Conservation (phyloP, 35 echinoderm and acorn worm species). For the Lytechinus variegatus region DNA sequence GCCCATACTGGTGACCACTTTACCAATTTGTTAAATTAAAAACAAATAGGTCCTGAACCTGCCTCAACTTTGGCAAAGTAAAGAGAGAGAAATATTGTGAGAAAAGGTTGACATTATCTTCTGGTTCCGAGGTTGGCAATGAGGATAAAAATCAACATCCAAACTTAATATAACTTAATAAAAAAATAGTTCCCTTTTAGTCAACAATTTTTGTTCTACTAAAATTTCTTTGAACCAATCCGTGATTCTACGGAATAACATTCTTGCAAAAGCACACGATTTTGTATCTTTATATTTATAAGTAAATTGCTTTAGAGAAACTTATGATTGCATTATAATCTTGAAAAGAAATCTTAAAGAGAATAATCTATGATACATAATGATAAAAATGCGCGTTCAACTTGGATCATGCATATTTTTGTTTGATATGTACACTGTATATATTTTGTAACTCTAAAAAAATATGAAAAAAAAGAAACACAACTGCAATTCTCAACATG, state of each 20-base stretch:
- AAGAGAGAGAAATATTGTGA: background rate
- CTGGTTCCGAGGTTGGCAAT: background rate
- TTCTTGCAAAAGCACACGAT: background rate
- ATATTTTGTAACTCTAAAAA: slow-evolving; percentile 48
- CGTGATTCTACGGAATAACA: background rate
- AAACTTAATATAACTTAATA: background rate
- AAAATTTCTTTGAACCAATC: background rate
- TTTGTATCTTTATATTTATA: slow-evolving; percentile 31
- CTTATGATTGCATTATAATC: slow-evolving; percentile 33
- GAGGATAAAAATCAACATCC: background rate
- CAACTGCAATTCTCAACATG: slow-evolving; percentile 24
- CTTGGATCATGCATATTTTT: slow-evolving; percentile 43
- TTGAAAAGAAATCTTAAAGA: slow-evolving; percentile 12
- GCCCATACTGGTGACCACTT: background rate
- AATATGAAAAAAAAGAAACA: background rate
- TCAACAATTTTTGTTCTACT: background rate
- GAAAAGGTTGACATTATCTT: background rate
- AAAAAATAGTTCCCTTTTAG: background rate
- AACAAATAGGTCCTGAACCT: background rate
- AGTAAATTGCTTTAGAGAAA: background rate
- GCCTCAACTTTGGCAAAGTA: background rate
- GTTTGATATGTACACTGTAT: slow-evolving; percentile 41
- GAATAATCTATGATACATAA: slow-evolving; percentile 10
- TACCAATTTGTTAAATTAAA: background rate
- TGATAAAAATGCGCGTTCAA: background rate